phyloP scores from a whole-genome alignment of 2,797 vertebrate genomes.

The Monodelphis domestica region DNA sequence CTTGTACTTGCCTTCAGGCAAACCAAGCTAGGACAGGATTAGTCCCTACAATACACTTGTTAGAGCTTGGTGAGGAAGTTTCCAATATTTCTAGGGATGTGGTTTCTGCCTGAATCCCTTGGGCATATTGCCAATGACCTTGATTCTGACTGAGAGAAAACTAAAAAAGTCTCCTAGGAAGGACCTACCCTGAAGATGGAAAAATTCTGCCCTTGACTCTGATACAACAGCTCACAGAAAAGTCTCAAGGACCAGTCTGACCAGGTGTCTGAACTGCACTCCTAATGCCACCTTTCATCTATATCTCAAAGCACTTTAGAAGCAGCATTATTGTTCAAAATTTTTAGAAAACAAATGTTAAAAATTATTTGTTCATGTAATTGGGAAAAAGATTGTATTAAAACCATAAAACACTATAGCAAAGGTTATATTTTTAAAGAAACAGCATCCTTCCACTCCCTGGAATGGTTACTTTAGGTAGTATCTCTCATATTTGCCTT shows the following conservation, averaged over 20 bases:
- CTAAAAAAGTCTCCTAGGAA: slow-evolving; percentile 9
- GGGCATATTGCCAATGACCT: background rate
- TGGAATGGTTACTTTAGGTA: slow-evolving; percentile 41
- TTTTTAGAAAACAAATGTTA: no score
- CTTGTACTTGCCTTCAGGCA: background rate
- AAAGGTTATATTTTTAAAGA: no score
- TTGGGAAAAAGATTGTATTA: no score
- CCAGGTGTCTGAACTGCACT: slow-evolving; percentile 37
- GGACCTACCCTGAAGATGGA: slow-evolving; percentile 20
- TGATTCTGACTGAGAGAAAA: slow-evolving; percentile 43
- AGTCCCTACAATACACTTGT: slow-evolving; percentile 26
- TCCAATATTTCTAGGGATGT: slow-evolving; percentile 4
- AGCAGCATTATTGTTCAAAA: no score
- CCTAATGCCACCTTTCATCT: slow-evolving; percentile 71
- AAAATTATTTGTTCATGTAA: no score
- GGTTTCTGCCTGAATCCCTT: slow-evolving; percentile 49
- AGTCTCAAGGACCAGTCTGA: slow-evolving; percentile 41
- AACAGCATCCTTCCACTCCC: slow-evolving; percentile 12
- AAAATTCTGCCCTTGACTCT: slow-evolving; percentile 33
- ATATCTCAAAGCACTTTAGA: slow-evolving; percentile 65
- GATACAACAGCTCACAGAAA: slow-evolving; percentile 35
- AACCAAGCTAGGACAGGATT: slow-evolving; percentile 26
- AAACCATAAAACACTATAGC: no score
- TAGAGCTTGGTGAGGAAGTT: slow-evolving; percentile 44
- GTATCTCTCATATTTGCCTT: slow-evolving; percentile 59